Base-by-base conservation (phyloP, 2,113 vertebrate species). In the Urocolius indicus region DNA sequence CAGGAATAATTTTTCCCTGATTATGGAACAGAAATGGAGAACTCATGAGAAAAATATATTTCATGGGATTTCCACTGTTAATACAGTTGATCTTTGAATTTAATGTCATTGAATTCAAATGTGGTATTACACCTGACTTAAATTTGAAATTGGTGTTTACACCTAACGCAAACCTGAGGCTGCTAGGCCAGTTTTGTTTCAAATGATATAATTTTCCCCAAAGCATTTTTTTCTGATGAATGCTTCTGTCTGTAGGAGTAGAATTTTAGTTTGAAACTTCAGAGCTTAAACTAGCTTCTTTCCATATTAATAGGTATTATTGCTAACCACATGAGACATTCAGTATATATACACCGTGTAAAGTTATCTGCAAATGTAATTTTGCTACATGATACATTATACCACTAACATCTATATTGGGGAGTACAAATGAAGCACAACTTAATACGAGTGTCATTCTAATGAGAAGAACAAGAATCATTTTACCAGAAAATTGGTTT, bases 401-500 rank as follows among this genome's bases (percentile, higher is more conserved):
- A 92, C 90, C 66, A 89, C 89, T 91, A 95, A 93, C 93, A 93
- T 92, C 87, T 95, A 90, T 94, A 94, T 58, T 80, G 89, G 82
- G 94, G 86, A 95, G 74, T 81, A 96, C 96, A 96, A 96, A 97
- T 96, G 94, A 98, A 97, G 94, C 94, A 96, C 95, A 95, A 83
- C 97, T 97, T 97, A 95, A 95, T 84, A 94, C 94, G 95, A 87
- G 85, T 96, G 95, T 86, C 93, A 89, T 96, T 98, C 97, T 97
- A 98, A 98, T 98, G 93, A 96, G 96, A 95, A 96, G 94, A 95
- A 92, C 94, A 96, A 96, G 93, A 97, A 94, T 94, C 94, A 95
- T 97, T 98, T 94, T 96, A 95, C 97, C 76, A 94, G 91, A 97
- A 97, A 98, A 98, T 98, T 98, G 93, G 95, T 98, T 98, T 97